These are phyloP conservation scores for Podarcis siculus DNA, from an alignment of 2,797 vertebrate genomes.

Conservation along the genomic window DNA sequence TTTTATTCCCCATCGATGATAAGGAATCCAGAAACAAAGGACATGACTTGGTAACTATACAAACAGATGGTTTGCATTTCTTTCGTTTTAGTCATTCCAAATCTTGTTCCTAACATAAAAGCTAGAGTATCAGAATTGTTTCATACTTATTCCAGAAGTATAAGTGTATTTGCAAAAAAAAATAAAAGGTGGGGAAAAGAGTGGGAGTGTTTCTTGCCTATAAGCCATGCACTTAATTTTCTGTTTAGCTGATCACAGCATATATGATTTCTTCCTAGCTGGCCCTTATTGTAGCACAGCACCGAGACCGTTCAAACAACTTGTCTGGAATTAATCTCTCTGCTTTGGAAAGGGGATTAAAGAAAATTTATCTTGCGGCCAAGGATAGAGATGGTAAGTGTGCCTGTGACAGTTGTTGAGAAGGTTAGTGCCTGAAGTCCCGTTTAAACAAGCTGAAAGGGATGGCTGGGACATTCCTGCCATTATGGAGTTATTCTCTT, in stretches of 20 bases:
- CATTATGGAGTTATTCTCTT: neutral
- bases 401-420: neutral
- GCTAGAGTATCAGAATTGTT: neutral
- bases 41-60: slow-evolving; percentile 84
- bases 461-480: neutral
- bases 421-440: neutral
- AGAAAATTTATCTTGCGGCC: slow-evolving; percentile 86
- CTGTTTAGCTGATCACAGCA: neutral
- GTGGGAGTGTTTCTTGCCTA: neutral
- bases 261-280: slow-evolving; percentile 76
- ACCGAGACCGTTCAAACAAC: slow-evolving; percentile 84
- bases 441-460: neutral
- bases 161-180: neutral
- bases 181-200: no score
- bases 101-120: neutral
- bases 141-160: neutral
- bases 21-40: slow-evolving; percentile 86
- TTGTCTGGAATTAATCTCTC: slow-evolving; percentile 88
- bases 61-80: neutral
- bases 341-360: slow-evolving; percentile 88
- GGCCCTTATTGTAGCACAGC: slow-evolving; percentile 91
- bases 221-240: neutral
- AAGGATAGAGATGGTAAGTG: slow-evolving; percentile 84
- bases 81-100: neutral
- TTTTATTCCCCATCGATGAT: slow-evolving; percentile 91